These are phyloP conservation scores for Dione juno DNA, from an alignment of 2,888 invertebrate genomes.

Conservation along the genomic window DNA sequence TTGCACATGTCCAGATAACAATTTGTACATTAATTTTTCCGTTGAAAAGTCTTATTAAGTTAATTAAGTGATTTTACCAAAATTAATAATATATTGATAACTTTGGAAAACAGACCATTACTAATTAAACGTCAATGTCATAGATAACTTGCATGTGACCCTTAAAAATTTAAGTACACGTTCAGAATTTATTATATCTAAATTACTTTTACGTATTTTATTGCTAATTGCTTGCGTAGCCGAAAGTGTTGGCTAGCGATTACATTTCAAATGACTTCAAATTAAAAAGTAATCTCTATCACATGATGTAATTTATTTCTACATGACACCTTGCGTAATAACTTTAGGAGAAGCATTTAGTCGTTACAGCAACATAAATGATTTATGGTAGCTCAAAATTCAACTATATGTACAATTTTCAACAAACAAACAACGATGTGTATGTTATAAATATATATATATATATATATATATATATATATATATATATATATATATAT, in stretches of 20 bases:
- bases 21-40: not conserved
- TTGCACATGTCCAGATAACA: not conserved
- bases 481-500: no score
- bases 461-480: no score
- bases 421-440: not conserved
- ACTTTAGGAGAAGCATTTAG: conserved; percentile 21
- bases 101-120: conserved; percentile 3
- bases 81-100: conserved; percentile 12
- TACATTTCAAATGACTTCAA: conserved; percentile 32
- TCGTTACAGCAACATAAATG: conserved; percentile 26
- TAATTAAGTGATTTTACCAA: conserved; percentile 5
- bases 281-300: conserved; percentile 26
- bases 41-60: not conserved
- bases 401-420: conserved; percentile 1
- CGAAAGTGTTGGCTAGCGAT: conserved; percentile 30
- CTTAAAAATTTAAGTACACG: conserved; percentile 33
- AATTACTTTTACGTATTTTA: conserved; percentile 35
- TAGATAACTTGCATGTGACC: conserved; percentile 32
- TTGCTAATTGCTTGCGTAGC: conserved; percentile 39
- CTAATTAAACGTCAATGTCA: conserved; percentile 32
- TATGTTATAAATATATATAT: not conserved
- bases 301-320: conserved; percentile 33
- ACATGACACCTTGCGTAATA: conserved; percentile 30
- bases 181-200: conserved; percentile 36
- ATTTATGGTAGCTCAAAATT: conserved; percentile 18